These are phyloP conservation scores for Idaea biselata DNA, from an alignment of 2,888 invertebrate species.

Conservation along the genomic window DNA sequence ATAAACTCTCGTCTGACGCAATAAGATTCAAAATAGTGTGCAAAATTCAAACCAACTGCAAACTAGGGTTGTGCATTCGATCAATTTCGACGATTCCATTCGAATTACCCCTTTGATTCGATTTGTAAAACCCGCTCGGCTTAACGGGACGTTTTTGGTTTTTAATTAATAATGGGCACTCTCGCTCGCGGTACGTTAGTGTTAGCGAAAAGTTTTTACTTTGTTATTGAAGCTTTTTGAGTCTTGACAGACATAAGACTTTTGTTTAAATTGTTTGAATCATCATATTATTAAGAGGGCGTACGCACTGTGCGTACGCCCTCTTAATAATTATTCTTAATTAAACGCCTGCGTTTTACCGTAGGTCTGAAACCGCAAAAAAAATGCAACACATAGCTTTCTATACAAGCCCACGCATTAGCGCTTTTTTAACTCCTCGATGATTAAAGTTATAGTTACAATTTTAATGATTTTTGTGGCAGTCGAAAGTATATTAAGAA, in stretches of 20 bases:
- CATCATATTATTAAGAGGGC: no score
- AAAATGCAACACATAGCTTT: no score
- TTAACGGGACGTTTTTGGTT: slow-evolving; percentile 63
- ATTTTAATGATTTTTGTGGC: no score
- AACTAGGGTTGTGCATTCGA: slow-evolving; percentile 25
- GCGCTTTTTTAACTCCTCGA: no score
- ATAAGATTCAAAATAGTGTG: background rate
- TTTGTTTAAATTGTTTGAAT: no score
- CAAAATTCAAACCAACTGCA: background rate
- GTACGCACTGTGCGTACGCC: no score
- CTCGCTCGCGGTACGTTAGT: slow-evolving; percentile 37
- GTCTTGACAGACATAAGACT: background rate
- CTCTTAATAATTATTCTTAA: no score
- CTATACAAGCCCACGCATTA: no score
- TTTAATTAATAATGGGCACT: slow-evolving; percentile 71
- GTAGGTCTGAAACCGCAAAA: no score
- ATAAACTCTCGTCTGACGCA: background rate
- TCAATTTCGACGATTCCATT: slow-evolving; percentile 55
- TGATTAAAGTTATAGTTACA: no score
- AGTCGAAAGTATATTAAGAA: no score
- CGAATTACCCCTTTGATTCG: slow-evolving; percentile 70
- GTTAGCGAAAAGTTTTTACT: slow-evolving; percentile 45
- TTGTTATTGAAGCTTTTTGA: slow-evolving; percentile 25
- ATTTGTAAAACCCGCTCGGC: slow-evolving; percentile 55
- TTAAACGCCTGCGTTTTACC: no score